Evolutionary conservation across 2,888 invertebrate species (phyloP).

Genomic region (Agrotis segetum): DNA sequence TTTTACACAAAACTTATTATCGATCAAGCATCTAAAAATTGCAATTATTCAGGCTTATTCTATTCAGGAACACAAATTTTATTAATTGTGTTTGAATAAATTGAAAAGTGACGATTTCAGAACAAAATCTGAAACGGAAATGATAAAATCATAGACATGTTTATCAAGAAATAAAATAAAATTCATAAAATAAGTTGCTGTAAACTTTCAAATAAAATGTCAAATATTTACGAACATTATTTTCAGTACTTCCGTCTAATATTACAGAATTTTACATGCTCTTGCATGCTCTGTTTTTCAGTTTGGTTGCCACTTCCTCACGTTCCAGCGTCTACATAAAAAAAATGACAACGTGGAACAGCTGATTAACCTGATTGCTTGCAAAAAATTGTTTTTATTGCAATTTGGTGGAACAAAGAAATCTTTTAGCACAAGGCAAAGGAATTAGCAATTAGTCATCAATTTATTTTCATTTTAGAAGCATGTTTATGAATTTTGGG

Average conservation of each 20-base stretch:
- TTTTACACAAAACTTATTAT: accelerated
- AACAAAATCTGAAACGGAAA: conserved; percentile 31
- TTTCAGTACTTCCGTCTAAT: not conserved
- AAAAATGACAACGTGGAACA: conserved; percentile 20
- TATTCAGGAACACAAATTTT: not conserved
- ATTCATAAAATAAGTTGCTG: not conserved
- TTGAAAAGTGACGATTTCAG: conserved; percentile 5
- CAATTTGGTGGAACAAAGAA: too few relatives aligned
- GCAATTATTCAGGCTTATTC: not conserved
- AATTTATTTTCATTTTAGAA: not conserved
- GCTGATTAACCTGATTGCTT: conserved; percentile 41
- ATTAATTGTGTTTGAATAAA: not conserved
- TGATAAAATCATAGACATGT: conserved; percentile 3
- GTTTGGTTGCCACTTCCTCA: too few relatives aligned
- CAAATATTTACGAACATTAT: not conserved
- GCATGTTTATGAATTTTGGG: not conserved
- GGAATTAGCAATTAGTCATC: not conserved
- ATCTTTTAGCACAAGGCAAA: not conserved
- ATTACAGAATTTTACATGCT: too few relatives aligned
- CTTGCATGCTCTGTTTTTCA: too few relatives aligned
- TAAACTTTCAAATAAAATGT: not conserved
- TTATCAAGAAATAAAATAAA: not conserved
- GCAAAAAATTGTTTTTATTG: not conserved
- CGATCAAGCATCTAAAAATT: not conserved
- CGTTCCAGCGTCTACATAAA: too few relatives aligned